These are phyloP conservation scores for Eptesicus fuscus DNA, from an alignment of 2,113 vertebrate genomes.

Conservation along the genomic window DNA sequence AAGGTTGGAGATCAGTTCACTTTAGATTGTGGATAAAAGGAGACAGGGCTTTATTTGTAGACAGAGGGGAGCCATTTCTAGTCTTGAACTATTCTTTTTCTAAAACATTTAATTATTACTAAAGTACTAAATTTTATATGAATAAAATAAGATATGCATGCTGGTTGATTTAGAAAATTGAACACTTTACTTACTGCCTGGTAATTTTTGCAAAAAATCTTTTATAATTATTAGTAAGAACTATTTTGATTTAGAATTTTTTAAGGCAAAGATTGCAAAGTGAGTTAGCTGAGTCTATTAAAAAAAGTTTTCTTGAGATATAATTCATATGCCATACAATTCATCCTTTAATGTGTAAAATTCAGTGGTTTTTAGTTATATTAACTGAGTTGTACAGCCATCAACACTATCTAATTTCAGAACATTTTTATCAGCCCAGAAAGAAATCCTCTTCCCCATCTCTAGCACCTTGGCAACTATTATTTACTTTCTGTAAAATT, in stretches of 20 bases:
- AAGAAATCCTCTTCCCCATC: background rate
- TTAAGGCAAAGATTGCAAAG: background rate
- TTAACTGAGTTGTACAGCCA: background rate
- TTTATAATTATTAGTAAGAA: background rate
- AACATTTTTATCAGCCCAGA: background rate
- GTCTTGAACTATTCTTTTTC: constrained; percentile 1
- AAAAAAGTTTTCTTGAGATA: background rate
- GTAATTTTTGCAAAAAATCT: background rate
- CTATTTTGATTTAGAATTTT: background rate
- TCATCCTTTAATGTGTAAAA: background rate
- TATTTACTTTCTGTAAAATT: background rate
- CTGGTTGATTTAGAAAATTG: background rate
- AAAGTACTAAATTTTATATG: background rate
- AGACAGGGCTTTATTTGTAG: background rate
- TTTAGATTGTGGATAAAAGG: background rate
- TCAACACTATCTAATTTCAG: background rate
- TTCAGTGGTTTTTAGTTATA: background rate
- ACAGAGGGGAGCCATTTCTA: background rate
- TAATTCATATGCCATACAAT: background rate
- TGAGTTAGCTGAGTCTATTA: background rate
- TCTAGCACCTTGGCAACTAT: background rate
- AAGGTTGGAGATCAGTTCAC: background rate
- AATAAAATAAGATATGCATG: background rate
- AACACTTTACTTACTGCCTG: background rate
- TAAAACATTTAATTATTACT: background rate